Percentiles rank a stretch among this genome's conserved stretches.
Evolutionary conservation across 2,888 invertebrate species (phyloP).

Genomic region (Pachliopta kotzebuea): DNA sequence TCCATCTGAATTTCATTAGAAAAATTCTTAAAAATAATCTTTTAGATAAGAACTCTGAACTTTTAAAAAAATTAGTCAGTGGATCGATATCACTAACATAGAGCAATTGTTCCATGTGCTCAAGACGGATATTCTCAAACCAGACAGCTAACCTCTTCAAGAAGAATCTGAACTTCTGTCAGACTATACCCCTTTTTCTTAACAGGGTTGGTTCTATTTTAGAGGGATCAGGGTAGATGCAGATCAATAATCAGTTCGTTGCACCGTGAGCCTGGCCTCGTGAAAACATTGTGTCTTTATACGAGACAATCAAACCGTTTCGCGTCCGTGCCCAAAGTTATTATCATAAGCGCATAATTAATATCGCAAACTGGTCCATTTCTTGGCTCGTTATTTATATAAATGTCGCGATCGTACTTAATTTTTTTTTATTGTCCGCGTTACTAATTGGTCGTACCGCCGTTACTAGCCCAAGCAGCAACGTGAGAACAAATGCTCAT

Average conservation of each 20-base stretch:
- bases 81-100: too few relatives aligned
- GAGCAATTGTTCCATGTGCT: too few relatives aligned
- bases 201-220: too few relatives aligned
- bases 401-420: slow-evolving; percentile 45
- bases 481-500: too few relatives aligned
- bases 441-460: slow-evolving; percentile 37
- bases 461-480: slow-evolving; percentile 4
- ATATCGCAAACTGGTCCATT: slow-evolving; percentile 62
- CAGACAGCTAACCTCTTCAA: too few relatives aligned
- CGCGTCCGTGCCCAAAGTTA: slow-evolving; percentile 53
- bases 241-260: slow-evolving; percentile 66
- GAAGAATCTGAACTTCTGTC: too few relatives aligned
- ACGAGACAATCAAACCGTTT: slow-evolving; percentile 67
- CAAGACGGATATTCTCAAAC: too few relatives aligned
- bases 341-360: slow-evolving; percentile 72
- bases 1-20: too few relatives aligned
- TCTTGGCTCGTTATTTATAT: slow-evolving; percentile 50
- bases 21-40: too few relatives aligned
- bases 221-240: slow-evolving; percentile 21
- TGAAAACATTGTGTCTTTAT: slow-evolving; percentile 60
- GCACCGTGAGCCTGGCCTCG: slow-evolving; percentile 68
- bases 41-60: too few relatives aligned
- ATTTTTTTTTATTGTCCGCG: slow-evolving; percentile 48
- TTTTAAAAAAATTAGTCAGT: too few relatives aligned
- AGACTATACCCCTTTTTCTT: too few relatives aligned